Evolutionary conservation across 2,797 vertebrate species (phyloP).

Genomic region (Poeciliopsis turneri): DNA sequence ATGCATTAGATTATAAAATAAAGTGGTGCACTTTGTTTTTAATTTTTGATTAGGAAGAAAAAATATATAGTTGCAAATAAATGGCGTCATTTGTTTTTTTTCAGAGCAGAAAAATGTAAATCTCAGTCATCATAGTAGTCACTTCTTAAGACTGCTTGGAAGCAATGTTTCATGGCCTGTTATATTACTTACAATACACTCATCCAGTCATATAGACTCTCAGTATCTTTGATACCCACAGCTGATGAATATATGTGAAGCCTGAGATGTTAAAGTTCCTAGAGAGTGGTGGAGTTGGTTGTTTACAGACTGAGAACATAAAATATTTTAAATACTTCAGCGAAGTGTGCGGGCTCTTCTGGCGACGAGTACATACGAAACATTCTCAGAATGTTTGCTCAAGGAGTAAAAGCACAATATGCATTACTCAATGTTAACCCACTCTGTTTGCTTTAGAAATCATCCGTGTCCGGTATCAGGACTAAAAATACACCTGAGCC

Average conservation of each 20-base stretch:
- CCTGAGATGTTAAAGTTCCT: background rate
- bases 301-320: constrained; percentile 7
- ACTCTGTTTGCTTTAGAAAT: constrained; percentile 76
- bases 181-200: background rate
- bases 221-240: background rate
- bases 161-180: background rate
- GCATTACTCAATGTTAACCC: constrained; percentile 62
- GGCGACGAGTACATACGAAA: constrained; percentile 35
- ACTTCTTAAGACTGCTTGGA: background rate
- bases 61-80: background rate
- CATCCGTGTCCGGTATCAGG: constrained; percentile 73
- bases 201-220: background rate
- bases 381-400: constrained; percentile 68
- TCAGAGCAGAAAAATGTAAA: background rate
- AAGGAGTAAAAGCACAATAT: constrained; percentile 62
- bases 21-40: background rate
- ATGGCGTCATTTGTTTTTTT: background rate
- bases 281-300: background rate
- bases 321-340: constrained; percentile 15
- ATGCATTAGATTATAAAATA: background rate
- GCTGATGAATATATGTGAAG: background rate
- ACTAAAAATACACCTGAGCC: constrained; percentile 74
- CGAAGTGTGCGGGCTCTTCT: constrained; percentile 15
- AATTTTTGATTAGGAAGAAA: background rate
- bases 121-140: background rate